A percentile compares a stretch with the other conserved stretches of the same genome.
phyloP scores from a whole-genome alignment of 2,113 vertebrate species.

The Arvicanthis niloticus region DNA sequence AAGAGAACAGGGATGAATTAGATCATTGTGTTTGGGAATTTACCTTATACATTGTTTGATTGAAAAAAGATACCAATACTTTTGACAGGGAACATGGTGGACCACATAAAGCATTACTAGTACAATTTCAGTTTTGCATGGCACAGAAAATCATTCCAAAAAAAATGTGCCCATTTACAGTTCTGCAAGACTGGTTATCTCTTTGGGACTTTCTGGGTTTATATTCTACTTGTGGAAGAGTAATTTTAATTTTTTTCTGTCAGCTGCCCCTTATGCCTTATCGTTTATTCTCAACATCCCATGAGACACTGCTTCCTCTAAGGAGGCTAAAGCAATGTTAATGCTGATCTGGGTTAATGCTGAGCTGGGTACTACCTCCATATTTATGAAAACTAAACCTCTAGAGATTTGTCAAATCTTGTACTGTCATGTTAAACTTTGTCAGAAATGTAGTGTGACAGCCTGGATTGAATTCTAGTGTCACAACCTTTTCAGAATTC shows the following conservation, averaged over 20 bases:
- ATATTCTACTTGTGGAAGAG: neutral
- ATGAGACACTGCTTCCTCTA: neutral
- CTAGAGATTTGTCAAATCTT: neutral
- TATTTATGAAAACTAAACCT: neutral
- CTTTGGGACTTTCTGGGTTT: neutral
- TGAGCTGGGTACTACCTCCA: neutral
- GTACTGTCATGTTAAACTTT: constrained; percentile 17
- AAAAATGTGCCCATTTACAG: neutral
- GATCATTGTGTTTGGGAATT: constrained; percentile 51
- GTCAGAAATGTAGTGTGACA: constrained; percentile 6
- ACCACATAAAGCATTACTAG: neutral
- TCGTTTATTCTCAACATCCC: neutral
- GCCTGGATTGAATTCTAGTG: constrained; percentile 43
- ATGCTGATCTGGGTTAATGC: neutral
- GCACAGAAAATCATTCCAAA: constrained; percentile 5
- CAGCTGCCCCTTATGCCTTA: neutral
- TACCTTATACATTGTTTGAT: constrained; percentile 65
- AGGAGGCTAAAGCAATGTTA: neutral
- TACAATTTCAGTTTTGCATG: neutral
- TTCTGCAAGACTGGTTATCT: neutral
- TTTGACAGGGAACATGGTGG: neutral
- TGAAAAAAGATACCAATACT: neutral
- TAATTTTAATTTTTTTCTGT: neutral
- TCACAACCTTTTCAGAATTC: constrained; percentile 54
- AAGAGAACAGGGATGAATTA: constrained; percentile 37